Evolutionary conservation across 2,888 invertebrate species (phyloP).

Genomic region (Lasioglossum morio): DNA sequence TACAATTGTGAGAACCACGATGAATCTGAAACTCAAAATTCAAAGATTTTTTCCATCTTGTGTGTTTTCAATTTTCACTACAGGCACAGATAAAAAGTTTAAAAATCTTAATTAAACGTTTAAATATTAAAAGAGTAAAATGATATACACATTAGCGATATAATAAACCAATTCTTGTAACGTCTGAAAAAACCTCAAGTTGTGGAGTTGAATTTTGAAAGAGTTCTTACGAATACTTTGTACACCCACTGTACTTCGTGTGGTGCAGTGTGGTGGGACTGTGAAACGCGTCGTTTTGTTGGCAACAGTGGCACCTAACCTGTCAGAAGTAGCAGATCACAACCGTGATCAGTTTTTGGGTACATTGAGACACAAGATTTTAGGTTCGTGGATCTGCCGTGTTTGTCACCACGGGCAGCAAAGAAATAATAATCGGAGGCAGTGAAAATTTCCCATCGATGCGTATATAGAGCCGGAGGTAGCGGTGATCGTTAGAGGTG

Average conservation of each 20-base stretch:
- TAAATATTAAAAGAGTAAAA: too few species aligned
- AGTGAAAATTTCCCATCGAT: slow-evolving; percentile 40
- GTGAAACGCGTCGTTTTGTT: slow-evolving; percentile 54
- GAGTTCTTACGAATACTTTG: too few species aligned
- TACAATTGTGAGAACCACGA: too few species aligned
- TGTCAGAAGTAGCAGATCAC: slow-evolving; percentile 72
- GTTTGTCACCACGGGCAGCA: slow-evolving; percentile 48
- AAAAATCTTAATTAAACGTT: too few species aligned
- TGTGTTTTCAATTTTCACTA: too few species aligned
- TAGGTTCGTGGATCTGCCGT: slow-evolving; percentile 53
- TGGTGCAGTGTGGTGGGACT: neutral
- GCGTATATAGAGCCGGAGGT: slow-evolving; percentile 54
- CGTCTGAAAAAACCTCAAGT: too few species aligned
- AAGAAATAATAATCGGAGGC: slow-evolving; percentile 52
- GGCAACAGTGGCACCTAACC: slow-evolving; percentile 75
- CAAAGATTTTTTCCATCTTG: too few species aligned
- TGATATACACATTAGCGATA: too few species aligned
- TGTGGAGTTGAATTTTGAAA: too few species aligned
- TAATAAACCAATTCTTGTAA: too few species aligned
- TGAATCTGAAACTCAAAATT: too few species aligned
- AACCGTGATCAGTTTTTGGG: slow-evolving; percentile 59
- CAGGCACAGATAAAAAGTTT: too few species aligned
- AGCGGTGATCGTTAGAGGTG: slow-evolving; percentile 53
- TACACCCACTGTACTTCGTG: neutral
- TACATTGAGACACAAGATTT: slow-evolving; percentile 49